Evolutionary conservation across 2,113 vertebrate species (phyloP).

Genomic region (Nycticebus coucang): DNA sequence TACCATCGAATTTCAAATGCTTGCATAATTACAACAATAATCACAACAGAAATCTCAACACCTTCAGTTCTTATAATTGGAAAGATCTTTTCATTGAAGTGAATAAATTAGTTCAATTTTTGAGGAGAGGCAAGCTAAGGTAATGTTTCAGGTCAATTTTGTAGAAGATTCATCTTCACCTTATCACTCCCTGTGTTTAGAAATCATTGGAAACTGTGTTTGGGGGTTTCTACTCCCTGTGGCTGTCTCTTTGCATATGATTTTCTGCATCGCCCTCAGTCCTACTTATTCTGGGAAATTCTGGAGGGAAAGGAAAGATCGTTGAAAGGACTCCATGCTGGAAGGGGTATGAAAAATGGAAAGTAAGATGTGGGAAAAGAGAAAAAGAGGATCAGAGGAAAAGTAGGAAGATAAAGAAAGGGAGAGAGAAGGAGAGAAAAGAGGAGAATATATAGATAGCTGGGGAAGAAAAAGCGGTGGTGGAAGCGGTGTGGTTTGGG

Average conservation of each 20-base stretch:
- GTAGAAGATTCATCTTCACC: background rate
- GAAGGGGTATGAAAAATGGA: background rate
- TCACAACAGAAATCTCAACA: background rate
- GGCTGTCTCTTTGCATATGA: background rate
- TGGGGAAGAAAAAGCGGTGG: background rate
- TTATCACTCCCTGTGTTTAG: background rate
- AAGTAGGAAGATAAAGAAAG: background rate
- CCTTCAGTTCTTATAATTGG: background rate
- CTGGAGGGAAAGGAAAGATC: background rate
- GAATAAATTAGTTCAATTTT: background rate
- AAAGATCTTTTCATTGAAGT: background rate
- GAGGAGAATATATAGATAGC: background rate
- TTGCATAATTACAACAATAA: background rate
- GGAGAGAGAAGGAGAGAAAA: background rate
- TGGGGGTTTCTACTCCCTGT: background rate
- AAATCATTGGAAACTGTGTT: background rate
- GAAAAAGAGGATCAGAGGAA: background rate
- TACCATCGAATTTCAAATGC: background rate
- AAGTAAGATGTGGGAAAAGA: background rate
- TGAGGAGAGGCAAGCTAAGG: background rate
- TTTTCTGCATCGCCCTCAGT: background rate
- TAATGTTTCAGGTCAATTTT: background rate
- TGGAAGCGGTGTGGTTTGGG: background rate
- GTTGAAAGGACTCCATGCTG: background rate
- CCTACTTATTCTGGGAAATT: background rate